Evolutionary conservation across 2,113 vertebrate species (phyloP).

Genomic region (Podarcis muralis): DNA sequence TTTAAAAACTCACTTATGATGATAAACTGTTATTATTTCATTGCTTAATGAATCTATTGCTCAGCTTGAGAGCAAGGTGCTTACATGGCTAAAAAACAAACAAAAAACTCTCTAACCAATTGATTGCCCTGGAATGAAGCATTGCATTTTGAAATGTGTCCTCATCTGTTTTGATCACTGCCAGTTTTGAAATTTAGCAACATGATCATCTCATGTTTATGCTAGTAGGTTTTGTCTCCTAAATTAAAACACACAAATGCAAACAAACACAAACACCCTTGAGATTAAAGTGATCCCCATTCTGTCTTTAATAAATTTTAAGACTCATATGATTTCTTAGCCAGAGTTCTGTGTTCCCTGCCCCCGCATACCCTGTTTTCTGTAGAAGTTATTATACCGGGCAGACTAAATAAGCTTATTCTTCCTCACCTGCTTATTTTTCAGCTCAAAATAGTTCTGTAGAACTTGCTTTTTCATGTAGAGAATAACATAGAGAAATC

Average conservation of each 20-base stretch:
- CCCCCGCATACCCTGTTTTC: background rate
- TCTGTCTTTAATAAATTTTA: background rate
- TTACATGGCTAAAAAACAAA: constrained; percentile 10
- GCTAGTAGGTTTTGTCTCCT: background rate
- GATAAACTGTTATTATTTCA: constrained; percentile 14
- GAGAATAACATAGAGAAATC: background rate
- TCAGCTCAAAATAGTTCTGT: background rate
- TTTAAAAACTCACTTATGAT: background rate
- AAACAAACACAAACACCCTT: background rate
- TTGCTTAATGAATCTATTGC: constrained; percentile 10
- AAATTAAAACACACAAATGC: background rate
- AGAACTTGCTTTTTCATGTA: background rate
- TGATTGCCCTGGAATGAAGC: constrained; percentile 6
- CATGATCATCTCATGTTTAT: background rate
- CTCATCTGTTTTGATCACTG: constrained; percentile 15
- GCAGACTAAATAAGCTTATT: background rate
- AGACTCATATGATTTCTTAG: background rate
- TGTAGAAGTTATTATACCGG: background rate
- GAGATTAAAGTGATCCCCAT: background rate
- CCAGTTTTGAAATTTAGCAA: constrained; percentile 14
- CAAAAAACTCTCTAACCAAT: background rate
- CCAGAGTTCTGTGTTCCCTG: background rate
- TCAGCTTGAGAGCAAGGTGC: background rate
- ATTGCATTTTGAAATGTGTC: background rate
- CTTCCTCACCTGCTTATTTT: background rate